Evolutionary conservation across 2,113 vertebrate genomes (phyloP).

Genomic region (Corydoras sp.): DNA sequence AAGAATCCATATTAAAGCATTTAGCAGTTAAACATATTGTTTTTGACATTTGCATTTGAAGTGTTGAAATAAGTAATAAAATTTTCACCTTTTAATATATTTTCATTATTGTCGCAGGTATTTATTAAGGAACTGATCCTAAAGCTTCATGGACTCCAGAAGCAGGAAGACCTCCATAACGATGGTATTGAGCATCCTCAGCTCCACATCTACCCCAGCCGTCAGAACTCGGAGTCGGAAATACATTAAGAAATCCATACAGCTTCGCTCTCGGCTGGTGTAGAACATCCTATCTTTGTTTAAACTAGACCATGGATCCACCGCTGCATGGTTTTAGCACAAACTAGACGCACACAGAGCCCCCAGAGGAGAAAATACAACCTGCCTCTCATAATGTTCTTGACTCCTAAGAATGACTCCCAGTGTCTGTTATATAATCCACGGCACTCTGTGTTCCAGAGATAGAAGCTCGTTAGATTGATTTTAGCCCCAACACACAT

Average conservation of each 20-base stretch:
- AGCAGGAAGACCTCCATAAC: constrained; percentile 67
- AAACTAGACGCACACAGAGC: constrained; percentile 12
- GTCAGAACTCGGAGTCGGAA: constrained; percentile 42
- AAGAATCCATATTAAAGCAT: no score
- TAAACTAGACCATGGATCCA: neutral
- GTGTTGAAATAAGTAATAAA: no score
- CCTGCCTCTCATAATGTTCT: neutral
- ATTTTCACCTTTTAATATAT: neutral
- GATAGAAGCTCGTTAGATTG: no score
- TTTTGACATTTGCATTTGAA: no score
- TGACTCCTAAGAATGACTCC: neutral
- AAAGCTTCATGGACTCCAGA: constrained; percentile 70
- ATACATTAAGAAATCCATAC: constrained; percentile 42
- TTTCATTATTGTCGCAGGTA: constrained; percentile 45
- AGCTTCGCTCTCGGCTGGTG: neutral
- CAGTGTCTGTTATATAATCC: no score
- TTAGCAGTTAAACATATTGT: no score
- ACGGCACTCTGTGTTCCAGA: no score
- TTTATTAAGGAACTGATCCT: constrained; percentile 67
- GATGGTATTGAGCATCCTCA: constrained; percentile 57
- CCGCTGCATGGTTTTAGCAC: constrained; percentile 4
- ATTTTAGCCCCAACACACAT: neutral
- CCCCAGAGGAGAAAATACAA: neutral
- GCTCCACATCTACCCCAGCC: constrained; percentile 50
- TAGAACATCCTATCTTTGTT: neutral